These are phyloP conservation scores for Rhinogobius similis DNA, from an alignment of 2,113 vertebrate genomes.

Conservation along the genomic window DNA sequence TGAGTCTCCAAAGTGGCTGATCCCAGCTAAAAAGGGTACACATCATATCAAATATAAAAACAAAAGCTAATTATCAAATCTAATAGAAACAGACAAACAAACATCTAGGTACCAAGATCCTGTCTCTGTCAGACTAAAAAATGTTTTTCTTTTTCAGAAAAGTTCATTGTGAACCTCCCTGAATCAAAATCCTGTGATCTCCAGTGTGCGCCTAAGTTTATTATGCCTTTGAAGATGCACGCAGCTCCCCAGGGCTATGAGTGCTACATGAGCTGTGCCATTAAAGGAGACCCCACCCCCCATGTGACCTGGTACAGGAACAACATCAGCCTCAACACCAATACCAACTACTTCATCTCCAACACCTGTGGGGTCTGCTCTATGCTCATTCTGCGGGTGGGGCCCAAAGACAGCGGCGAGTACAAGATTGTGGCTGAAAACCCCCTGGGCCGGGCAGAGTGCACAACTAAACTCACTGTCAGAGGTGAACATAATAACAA, in stretches of 20 bases:
- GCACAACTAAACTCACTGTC: constrained; percentile 82
- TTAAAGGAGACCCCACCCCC: constrained; percentile 83
- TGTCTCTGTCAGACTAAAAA: not conserved
- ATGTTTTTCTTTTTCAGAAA: constrained; percentile 70
- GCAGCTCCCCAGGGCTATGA: constrained; percentile 83
- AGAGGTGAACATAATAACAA: constrained; percentile 74
- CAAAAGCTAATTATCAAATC: not conserved
- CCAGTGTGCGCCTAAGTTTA: constrained; percentile 80
- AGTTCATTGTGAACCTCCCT: constrained; percentile 65
- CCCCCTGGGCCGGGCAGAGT: constrained; percentile 76
- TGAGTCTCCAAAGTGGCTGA: constrained; percentile 85
- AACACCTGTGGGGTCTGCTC: constrained; percentile 91
- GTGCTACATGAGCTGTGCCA: constrained; percentile 90
- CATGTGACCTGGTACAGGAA: constrained; percentile 88
- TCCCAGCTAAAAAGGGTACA: constrained; percentile 77
- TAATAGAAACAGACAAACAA: not conserved
- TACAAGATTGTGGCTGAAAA: constrained; percentile 86
- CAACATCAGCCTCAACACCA: constrained; percentile 79
- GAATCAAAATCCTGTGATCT: constrained; percentile 73
- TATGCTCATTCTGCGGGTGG: constrained; percentile 81
- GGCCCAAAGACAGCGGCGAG: constrained; percentile 80
- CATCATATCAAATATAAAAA: not conserved
- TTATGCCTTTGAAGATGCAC: constrained; percentile 84
- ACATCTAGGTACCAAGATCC: not conserved
- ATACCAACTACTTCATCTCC: constrained; percentile 79